Percentiles rank a stretch among this genome's conserved stretches.
These are phyloP conservation scores for Parazoanthus atlanticus DNA, from an alignment of 92 coral and sea anemone genomes.

Conservation along the genomic window DNA sequence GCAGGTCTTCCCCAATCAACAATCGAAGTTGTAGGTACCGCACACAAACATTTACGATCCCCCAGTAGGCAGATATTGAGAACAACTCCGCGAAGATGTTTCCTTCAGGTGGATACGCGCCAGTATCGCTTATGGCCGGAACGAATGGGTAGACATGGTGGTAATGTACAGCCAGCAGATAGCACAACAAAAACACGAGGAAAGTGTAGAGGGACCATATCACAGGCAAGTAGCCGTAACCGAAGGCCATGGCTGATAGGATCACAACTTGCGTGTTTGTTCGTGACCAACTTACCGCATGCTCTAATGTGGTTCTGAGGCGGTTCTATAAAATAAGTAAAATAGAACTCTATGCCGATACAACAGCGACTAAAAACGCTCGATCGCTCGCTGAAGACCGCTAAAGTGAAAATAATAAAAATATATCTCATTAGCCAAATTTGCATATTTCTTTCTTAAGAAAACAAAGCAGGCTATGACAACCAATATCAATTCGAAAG, in stretches of 20 bases:
- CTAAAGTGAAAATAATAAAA: not conserved
- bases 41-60: slow-evolving; percentile 72
- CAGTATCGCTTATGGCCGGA: slow-evolving; percentile 98
- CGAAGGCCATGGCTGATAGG: slow-evolving; percentile 56
- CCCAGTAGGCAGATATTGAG: slow-evolving; percentile 74
- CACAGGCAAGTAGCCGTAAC: slow-evolving; percentile 90
- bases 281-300: not conserved
- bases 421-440: not conserved
- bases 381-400: not conserved
- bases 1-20: slow-evolving; percentile 60
- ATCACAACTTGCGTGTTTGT: not conserved
- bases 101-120: slow-evolving; percentile 88
- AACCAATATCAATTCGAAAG: slow-evolving; percentile 3
- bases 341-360: not conserved
- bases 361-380: not conserved
- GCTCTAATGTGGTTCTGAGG: not conserved
- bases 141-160: slow-evolving; percentile 93
- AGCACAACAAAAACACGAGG: slow-evolving; percentile 81
- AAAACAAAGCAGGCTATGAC: slow-evolving; percentile 4
- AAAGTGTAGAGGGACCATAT: slow-evolving; percentile 89
- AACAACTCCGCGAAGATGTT: slow-evolving; percentile 87
- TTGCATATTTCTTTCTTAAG: slow-evolving; percentile 1
- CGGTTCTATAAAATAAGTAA: not conserved
- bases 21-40: slow-evolving; percentile 85
- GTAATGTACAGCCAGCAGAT: slow-evolving; percentile 77